These are phyloP conservation scores for Heliconius sara DNA, from an alignment of 2,888 invertebrate genomes.

Conservation along the genomic window DNA sequence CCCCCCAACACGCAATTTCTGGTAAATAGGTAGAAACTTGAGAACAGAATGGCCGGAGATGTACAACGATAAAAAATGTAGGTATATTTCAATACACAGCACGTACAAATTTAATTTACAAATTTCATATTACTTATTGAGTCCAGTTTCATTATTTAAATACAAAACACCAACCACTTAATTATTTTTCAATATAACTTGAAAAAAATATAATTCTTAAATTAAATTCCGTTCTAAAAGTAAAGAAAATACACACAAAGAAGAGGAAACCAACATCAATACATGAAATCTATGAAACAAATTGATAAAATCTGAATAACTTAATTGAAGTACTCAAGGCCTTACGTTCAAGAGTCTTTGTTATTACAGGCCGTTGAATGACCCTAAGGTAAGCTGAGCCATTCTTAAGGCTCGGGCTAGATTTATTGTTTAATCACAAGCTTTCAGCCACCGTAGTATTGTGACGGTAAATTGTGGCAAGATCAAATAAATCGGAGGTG, in stretches of 20 bases:
- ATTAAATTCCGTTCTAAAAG: background rate
- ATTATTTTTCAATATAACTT: background rate
- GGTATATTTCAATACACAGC: background rate
- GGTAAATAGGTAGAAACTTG: background rate
- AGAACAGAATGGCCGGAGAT: background rate
- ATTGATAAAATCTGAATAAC: conserved; percentile 46
- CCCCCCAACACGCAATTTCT: background rate
- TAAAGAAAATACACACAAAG: background rate
- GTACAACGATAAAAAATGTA: background rate
- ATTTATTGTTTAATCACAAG: conserved; percentile 81
- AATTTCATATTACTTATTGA: background rate
- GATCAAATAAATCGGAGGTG: conserved; percentile 54
- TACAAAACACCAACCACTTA: background rate
- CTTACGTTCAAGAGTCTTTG: conserved; percentile 36
- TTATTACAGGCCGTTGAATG: conserved; percentile 46
- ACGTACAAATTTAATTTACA: background rate
- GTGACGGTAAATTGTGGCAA: conserved; percentile 75
- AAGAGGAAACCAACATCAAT: conserved; percentile 1
- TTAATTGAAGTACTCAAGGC: conserved; percentile 37
- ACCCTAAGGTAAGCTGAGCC: conserved; percentile 49
- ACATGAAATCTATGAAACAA: conserved; percentile 12
- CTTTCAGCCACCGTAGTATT: conserved; percentile 74
- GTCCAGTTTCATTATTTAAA: background rate
- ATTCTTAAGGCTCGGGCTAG: conserved; percentile 51
- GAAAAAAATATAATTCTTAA: background rate